These are phyloP conservation scores for Paradisaea rubra DNA, from an alignment of 2,113 vertebrate species.

Conservation along the genomic window DNA sequence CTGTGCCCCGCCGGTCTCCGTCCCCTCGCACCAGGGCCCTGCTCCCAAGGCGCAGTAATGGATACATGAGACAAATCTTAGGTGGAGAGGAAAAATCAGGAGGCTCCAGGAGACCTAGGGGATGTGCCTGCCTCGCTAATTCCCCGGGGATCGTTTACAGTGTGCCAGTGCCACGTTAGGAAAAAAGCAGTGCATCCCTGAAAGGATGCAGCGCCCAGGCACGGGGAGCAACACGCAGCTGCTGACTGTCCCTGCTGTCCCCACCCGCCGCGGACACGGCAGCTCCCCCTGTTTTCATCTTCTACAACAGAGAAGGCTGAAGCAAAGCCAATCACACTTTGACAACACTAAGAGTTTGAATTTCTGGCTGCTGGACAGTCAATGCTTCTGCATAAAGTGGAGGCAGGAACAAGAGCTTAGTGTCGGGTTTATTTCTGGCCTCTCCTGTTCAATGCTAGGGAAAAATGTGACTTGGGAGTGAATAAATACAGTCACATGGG, in stretches of 20 bases:
- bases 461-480: background rate
- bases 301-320: background rate
- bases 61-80: background rate
- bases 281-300: fast-evolving
- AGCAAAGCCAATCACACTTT: background rate
- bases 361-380: background rate
- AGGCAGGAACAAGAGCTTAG: background rate
- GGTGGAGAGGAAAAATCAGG: background rate
- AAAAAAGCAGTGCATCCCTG: background rate
- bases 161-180: fast-evolving
- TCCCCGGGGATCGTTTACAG: background rate
- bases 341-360: background rate
- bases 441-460: background rate
- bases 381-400: background rate
- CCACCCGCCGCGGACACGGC: fast-evolving
- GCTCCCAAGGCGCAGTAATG: background rate
- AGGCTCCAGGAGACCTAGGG: background rate
- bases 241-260: background rate
- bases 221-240: fast-evolving
- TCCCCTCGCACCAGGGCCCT: background rate
- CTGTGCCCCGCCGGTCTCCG: fast-evolving
- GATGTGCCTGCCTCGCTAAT: background rate
- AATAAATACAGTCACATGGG: background rate
- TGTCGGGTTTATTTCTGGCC: background rate
- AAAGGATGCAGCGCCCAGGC: background rate